Evolutionary conservation across 2,888 invertebrate species (phyloP).

Genomic region (Erynnis tages): DNA sequence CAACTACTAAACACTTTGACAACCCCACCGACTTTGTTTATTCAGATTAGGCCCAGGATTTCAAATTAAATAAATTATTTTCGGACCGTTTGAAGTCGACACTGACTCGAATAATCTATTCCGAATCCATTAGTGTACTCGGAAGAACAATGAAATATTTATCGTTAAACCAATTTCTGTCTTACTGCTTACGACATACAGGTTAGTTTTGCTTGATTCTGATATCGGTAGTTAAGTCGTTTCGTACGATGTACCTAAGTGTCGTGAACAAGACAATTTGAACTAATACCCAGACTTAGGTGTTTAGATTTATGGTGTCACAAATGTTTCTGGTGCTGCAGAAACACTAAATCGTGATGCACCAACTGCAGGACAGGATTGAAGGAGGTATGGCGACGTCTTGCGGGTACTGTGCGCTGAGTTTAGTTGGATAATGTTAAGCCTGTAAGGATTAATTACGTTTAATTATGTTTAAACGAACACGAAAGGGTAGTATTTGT

Average conservation of each 20-base stretch:
- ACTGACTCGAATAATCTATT: slow-evolving; percentile 41
- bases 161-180: not conserved
- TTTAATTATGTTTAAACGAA: too few species aligned
- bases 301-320: slow-evolving; percentile 50
- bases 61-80: slow-evolving; percentile 41
- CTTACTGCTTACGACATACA: not conserved
- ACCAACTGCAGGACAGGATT: slow-evolving; percentile 26
- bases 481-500: too few species aligned
- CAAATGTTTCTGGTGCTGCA: slow-evolving; percentile 36
- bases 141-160: slow-evolving; percentile 20
- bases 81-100: slow-evolving; percentile 39
- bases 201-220: too few species aligned
- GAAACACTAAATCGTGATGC: slow-evolving; percentile 36
- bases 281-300: slow-evolving; percentile 52
- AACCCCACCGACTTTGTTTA: not conserved
- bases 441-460: too few species aligned
- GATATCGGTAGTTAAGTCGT: slow-evolving; percentile 9
- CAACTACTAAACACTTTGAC: slow-evolving; percentile 2
- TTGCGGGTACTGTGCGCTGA: not conserved
- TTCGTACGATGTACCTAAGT: slow-evolving; percentile 26
- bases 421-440: too few species aligned
- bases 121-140: slow-evolving; percentile 41
- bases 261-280: slow-evolving; percentile 49
- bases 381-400: slow-evolving; percentile 19
- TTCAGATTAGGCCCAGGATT: slow-evolving; percentile 6